Percentiles rank a stretch among this genome's conserved stretches.
Conservation (phyloP, 2,797 vertebrate genomes). For the Scomberomorus guttatus region DNA sequence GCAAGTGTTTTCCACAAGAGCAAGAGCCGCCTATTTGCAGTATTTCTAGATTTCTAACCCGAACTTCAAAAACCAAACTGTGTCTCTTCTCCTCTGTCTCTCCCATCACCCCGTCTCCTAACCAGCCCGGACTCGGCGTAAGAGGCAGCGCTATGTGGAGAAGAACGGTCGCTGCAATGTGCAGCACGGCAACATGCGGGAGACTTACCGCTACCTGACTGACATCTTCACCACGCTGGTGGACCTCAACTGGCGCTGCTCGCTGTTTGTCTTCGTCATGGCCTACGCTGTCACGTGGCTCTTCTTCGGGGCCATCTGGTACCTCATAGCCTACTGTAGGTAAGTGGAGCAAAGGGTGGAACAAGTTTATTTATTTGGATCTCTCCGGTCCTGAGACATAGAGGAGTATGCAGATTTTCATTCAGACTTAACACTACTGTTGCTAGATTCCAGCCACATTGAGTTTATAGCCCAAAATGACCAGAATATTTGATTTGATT, state of each 20-base stretch:
- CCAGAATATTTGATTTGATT: not conserved
- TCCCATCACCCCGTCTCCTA: not conserved
- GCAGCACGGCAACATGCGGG: conserved; percentile 94
- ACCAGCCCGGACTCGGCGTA: conserved; percentile 82
- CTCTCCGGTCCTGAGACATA: not conserved
- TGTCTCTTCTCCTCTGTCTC: not conserved
- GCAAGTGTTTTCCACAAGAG: not conserved
- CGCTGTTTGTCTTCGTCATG: conserved; percentile 96
- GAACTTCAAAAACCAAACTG: not conserved
- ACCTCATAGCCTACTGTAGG: conserved; percentile 96
- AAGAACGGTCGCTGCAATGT: conserved; percentile 97
- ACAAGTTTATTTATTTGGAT: not conserved
- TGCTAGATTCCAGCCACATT: not conserved
- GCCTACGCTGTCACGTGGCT: conserved; percentile 98
- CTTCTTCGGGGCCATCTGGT: conserved; percentile 98
- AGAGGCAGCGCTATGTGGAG: conserved; percentile 95
- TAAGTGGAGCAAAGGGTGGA: conserved; percentile 47
- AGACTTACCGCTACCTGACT: conserved; percentile 96
- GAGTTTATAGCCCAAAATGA: not conserved
- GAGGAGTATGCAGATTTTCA: not conserved
- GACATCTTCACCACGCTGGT: conserved; percentile 99
- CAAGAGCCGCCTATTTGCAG: not conserved
- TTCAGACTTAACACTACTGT: not conserved
- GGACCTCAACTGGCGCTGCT: conserved; percentile 98
- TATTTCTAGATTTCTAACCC: not conserved